A percentile compares a stretch with the other conserved stretches of the same genome.
These are phyloP conservation scores for Metellina segmentata DNA, from an alignment of 2,888 invertebrate genomes.

Conservation along the genomic window DNA sequence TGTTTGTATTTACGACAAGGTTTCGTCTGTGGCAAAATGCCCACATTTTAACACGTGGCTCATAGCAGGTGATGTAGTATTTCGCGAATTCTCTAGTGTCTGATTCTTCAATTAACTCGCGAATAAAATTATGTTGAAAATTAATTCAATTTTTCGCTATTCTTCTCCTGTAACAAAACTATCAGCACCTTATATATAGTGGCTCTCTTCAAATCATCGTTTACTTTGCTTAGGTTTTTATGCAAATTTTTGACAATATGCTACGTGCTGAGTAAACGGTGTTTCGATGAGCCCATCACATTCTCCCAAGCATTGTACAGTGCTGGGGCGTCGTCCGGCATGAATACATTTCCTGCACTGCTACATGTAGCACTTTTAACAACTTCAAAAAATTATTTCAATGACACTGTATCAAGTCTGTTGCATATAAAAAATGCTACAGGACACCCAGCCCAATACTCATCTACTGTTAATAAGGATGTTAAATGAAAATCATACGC, in stretches of 20 bases:
- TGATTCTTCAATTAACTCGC: background rate
- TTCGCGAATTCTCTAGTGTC: constrained; percentile 13
- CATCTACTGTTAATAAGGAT: constrained; percentile 55
- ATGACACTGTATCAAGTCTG: background rate
- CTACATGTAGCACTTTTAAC: constrained; percentile 7
- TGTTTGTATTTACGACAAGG: constrained; percentile 55
- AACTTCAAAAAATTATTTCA: constrained; percentile 40
- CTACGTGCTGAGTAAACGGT: constrained; percentile 72
- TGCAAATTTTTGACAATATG: constrained; percentile 63
- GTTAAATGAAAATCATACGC: constrained; percentile 60
- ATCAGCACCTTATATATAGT: constrained; percentile 13
- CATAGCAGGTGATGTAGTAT: constrained; percentile 33
- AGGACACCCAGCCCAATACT: constrained; percentile 47
- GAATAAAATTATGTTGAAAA: background rate
- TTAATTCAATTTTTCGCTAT: constrained; percentile 1
- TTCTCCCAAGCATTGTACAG: constrained; percentile 76
- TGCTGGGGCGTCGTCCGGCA: constrained; percentile 75
- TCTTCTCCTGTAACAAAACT: constrained; percentile 15
- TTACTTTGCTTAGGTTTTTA: constrained; percentile 15
- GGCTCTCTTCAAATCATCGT: background rate
- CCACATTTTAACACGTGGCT: constrained; percentile 47
- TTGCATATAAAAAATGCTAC: constrained; percentile 44
- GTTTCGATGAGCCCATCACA: constrained; percentile 51
- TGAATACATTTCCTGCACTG: constrained; percentile 53
- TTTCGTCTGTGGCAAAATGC: constrained; percentile 60